phyloP scores from a whole-genome alignment of 37 sponge, comb jelly and placozoan species.

The Beroe forskalii region DNA sequence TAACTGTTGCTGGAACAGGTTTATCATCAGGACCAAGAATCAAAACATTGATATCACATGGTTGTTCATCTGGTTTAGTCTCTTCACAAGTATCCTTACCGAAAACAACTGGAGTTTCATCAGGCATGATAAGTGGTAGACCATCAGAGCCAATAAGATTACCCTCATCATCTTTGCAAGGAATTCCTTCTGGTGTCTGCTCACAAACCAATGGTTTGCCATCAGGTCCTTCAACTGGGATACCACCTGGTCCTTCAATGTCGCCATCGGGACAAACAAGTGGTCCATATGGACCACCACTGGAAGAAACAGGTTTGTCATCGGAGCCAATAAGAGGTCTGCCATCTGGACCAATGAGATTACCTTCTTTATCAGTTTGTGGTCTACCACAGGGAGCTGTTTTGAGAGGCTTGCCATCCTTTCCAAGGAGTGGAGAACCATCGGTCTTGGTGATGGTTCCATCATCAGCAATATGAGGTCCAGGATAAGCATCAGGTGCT shows the following conservation, averaged over 20 bases:
- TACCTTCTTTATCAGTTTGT: constrained; percentile 51
- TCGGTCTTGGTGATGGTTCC: constrained; percentile 62
- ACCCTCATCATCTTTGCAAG: constrained; percentile 59
- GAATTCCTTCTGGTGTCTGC: constrained; percentile 44
- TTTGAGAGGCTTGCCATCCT: constrained; percentile 62
- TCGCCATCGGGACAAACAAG: constrained; percentile 63
- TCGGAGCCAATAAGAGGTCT: constrained; percentile 37
- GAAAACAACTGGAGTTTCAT: constrained; percentile 46
- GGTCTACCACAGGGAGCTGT: constrained; percentile 38
- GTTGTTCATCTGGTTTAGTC: constrained; percentile 60
- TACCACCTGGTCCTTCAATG: constrained; percentile 49
- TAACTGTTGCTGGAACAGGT: constrained; percentile 52
- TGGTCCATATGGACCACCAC: constrained; percentile 61
- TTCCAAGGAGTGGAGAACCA: constrained; percentile 21
- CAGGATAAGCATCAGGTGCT: constrained; percentile 57
- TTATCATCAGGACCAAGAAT: constrained; percentile 64
- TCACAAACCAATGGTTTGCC: constrained; percentile 8
- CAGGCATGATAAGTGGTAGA: constrained; percentile 25
- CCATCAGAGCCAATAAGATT: constrained; percentile 64
- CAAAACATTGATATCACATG: constrained; percentile 49
- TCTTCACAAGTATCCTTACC: constrained; percentile 59
- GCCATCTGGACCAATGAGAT: constrained; percentile 51
- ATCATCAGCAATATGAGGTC: constrained; percentile 60
- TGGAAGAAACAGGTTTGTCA: constrained; percentile 57
- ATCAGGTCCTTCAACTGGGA: constrained; percentile 56